Conservation (phyloP, 2,113 vertebrate genomes). For the Scytalopus superciliaris region DNA sequence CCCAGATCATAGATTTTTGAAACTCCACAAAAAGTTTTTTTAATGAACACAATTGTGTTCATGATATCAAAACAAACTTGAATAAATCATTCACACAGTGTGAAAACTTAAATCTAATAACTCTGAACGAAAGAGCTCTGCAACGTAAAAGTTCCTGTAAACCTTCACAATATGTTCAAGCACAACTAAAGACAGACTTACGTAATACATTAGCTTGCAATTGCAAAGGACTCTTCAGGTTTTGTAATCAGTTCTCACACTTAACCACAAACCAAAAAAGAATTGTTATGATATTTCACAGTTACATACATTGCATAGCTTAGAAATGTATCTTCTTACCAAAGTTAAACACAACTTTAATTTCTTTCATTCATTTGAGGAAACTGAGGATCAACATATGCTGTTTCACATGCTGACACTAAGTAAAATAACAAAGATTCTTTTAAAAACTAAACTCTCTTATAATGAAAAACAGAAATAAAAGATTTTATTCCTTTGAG, state of each 20-base stretch:
- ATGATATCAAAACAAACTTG: not conserved
- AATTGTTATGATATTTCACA: slow-evolving; percentile 57
- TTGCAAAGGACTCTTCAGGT: slow-evolving; percentile 26
- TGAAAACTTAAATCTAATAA: not conserved
- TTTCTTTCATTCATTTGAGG: slow-evolving; percentile 64
- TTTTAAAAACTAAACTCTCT: not conserved
- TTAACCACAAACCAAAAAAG: slow-evolving; percentile 60
- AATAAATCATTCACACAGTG: not conserved
- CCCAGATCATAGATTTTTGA: not conserved
- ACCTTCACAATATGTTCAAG: not conserved
- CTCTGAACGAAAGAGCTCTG: not conserved
- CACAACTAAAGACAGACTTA: slow-evolving; percentile 36
- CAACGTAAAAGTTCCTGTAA: slow-evolving; percentile 8
- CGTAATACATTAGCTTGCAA: slow-evolving; percentile 40
- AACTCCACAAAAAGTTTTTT: not conserved
- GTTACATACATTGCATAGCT: slow-evolving; percentile 34
- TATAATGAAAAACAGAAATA: not conserved
- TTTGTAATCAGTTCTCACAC: slow-evolving; percentile 64
- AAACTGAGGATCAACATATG: slow-evolving; percentile 35
- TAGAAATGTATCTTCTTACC: slow-evolving; percentile 47
- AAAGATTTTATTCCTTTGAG: slow-evolving; percentile 2
- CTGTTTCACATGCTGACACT: not conserved
- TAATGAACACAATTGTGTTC: not conserved
- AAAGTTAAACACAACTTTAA: slow-evolving; percentile 18
- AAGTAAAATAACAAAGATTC: slow-evolving; percentile 7